phyloP scores from a whole-genome alignment of 35 echinoderm and acorn worm genomes.

The Antedon bifida region DNA sequence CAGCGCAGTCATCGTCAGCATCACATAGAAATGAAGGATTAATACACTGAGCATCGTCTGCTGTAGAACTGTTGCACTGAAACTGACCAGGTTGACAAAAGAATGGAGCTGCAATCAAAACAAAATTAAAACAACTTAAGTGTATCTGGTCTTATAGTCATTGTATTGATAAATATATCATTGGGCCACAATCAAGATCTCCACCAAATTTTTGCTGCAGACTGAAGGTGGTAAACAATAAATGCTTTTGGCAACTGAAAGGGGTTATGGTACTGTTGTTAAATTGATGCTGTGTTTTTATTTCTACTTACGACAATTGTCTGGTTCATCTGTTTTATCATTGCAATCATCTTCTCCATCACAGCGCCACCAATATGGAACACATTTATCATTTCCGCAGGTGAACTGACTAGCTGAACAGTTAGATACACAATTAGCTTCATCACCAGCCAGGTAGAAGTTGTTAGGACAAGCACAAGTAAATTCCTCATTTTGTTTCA shows the following conservation, averaged over 20 bases:
- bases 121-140: background rate
- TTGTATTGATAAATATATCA: no score
- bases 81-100: constrained; percentile 51
- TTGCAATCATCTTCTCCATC: constrained; percentile 6
- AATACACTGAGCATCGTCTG: constrained; percentile 41
- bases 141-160: background rate
- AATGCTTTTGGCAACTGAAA: no score
- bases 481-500: constrained; percentile 17
- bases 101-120: constrained; percentile 23
- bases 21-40: constrained; percentile 69
- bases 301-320: constrained; percentile 53
- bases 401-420: constrained; percentile 65
- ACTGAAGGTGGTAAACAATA: no score
- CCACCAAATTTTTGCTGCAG: no score
- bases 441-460: constrained; percentile 42
- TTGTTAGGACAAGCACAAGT: constrained; percentile 75
- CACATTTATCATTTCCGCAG: constrained; percentile 22
- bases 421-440: constrained; percentile 38
- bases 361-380: constrained; percentile 13
- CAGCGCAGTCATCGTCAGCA: constrained; percentile 63
- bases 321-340: constrained; percentile 33
- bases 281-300: no score
- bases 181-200: no score
- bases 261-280: no score
- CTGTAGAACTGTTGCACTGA: constrained; percentile 38